Evolutionary conservation across 2,888 invertebrate genomes (phyloP).

Genomic region (Emmelina monodactyla): DNA sequence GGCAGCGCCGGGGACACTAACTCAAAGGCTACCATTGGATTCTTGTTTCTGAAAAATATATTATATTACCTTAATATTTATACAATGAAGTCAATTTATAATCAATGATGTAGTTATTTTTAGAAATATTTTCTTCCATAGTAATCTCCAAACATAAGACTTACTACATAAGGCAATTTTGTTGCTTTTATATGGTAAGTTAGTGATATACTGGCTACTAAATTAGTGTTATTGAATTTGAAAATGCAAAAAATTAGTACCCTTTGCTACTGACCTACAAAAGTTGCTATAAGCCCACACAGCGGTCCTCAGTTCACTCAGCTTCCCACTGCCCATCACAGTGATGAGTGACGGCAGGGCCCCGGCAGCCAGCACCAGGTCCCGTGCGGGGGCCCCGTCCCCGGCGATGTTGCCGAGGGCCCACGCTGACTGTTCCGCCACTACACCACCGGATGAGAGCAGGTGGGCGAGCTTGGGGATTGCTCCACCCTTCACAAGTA

Average conservation of each 20-base stretch:
- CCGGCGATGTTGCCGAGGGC: constrained; percentile 98
- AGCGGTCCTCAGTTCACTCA: constrained; percentile 81
- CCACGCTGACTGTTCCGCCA: constrained; percentile 96
- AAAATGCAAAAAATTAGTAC: no score
- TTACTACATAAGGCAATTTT: no score
- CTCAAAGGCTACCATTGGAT: constrained; percentile 85
- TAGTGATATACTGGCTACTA: no score
- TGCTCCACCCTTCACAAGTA: constrained; percentile 77
- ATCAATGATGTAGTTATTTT: no score
- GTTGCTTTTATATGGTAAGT: no score
- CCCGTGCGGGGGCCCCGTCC: constrained; percentile 81
- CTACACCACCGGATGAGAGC: constrained; percentile 74
- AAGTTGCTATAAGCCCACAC: constrained; percentile 95
- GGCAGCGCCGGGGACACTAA: constrained; percentile 78
- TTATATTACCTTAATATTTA: no score
- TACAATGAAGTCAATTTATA: no score
- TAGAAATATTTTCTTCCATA: no score
- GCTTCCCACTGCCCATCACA: constrained; percentile 56
- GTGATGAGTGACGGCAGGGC: constrained; percentile 76
- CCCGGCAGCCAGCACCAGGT: constrained; percentile 77
- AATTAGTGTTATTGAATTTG: no score
- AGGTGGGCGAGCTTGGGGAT: constrained; percentile 82
- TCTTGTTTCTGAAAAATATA: constrained; percentile 75
- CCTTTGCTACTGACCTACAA: constrained; percentile 72
- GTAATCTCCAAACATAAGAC: no score